Conservation (phyloP, 2,797 vertebrate species). For the Astyanax mexicanus region DNA sequence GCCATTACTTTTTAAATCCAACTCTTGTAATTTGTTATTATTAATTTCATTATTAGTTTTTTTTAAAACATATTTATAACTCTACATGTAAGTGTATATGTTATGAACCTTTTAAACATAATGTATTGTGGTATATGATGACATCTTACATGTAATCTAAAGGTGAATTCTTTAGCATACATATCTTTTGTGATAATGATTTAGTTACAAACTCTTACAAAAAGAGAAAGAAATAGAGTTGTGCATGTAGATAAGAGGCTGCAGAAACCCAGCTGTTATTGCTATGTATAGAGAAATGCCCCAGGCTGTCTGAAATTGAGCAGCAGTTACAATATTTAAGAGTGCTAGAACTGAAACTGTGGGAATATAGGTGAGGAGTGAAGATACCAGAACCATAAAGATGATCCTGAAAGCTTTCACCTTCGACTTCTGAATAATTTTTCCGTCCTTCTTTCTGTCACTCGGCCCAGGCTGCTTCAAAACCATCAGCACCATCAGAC, state of each 20-base stretch:
- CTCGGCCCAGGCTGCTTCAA: constrained; percentile 20
- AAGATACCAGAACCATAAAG: background rate
- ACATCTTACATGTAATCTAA: no score
- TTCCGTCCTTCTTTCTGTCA: background rate
- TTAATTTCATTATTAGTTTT: no score
- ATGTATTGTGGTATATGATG: no score
- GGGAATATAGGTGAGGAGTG: background rate
- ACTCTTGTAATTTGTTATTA: no score
- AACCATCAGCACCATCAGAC: background rate
- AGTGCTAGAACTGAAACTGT: background rate
- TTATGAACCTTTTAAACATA: no score
- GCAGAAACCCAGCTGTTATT: background rate
- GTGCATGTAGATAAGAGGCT: background rate
- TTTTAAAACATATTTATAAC: no score
- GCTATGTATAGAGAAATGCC: background rate
- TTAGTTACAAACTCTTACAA: no score
- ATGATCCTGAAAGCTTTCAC: constrained; percentile 13
- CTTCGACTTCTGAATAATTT: background rate
- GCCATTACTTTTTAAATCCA: no score
- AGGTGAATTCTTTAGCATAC: no score
- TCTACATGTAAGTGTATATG: no score
- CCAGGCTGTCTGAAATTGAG: background rate
- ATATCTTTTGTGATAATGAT: no score
- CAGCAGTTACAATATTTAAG: background rate
- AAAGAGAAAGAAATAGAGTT: no score